Evolutionary conservation across 2,888 invertebrate species (phyloP), one percentile per base, ranked within the genome.

Genomic region (Cheilosia impressa): DNA sequence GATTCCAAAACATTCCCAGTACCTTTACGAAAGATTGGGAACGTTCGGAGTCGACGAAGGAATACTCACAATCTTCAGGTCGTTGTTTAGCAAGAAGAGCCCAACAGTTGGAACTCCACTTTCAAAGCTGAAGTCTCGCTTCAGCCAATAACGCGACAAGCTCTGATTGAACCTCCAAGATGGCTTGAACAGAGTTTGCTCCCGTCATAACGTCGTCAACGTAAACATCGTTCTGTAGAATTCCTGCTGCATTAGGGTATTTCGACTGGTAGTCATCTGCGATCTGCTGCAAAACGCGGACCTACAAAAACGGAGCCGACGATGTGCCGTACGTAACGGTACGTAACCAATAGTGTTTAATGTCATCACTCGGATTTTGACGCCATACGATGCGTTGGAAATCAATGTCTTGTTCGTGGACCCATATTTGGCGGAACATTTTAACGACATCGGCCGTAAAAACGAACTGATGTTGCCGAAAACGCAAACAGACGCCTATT

Each of bases 201-300:
- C 84, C 80, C 13, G 79, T 80, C 41, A 87, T 66, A 4, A 60
- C 17, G 34, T 88, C 87, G 60, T 88, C 88, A 2, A 88, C 85
- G 31, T 88, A 88, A 58, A 88, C 77, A 41, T 60, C 60, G 71
- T 80, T 22, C 24, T 17, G 10, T 19, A 10, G 5, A 72, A 58
- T 15, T 75, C 43, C 2, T n/a, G 53, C 24, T 15, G 52, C 41
- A 24, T 50, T 50, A 5, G 77, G 72, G n/a, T 80, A 81, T 4
- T 73, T 76, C 5, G 47, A 79, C 13, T 52, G 5, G 13, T 65
- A 52, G 13, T 65, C 50, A 3, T 17, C 1, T 3, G 52, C 65
- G 7, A 65, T 5, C 27, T 65, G 31, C 13, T 34, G 27, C 34
- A 65, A 34, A 0, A 34, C 50, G 22, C 52, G 50, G 19, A 52